phyloP scores from a whole-genome alignment of 2,888 invertebrate species.

The Drosophila diplacantha region DNA sequence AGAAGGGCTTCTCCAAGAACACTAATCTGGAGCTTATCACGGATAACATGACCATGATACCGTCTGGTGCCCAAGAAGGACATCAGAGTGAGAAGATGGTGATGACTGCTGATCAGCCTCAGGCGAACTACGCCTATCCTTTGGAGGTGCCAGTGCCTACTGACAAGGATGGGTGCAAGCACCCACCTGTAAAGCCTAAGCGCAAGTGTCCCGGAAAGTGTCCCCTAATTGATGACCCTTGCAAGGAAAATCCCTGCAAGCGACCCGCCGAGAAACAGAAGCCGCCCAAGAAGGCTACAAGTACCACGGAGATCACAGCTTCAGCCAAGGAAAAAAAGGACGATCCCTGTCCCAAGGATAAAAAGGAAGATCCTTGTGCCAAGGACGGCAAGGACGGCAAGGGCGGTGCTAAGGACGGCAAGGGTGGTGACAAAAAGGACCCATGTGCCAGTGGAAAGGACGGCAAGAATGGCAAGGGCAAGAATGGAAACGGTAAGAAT shows the following conservation, averaged over 20 bases:
- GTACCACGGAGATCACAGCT: constrained; percentile 29
- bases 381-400: constrained; percentile 8
- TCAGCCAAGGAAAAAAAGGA: constrained; percentile 8
- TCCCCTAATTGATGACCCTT: constrained; percentile 50
- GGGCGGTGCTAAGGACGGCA: constrained; percentile 19
- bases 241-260: constrained; percentile 51
- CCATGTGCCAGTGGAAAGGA: constrained; percentile 13
- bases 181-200: constrained; percentile 55
- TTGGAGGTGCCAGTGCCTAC: constrained; percentile 34
- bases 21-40: constrained; percentile 9
- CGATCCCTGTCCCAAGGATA: constrained; percentile 10
- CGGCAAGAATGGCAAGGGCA: background rate
- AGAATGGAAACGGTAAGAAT: background rate
- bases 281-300: constrained; percentile 11
- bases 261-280: constrained; percentile 26
- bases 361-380: constrained; percentile 25
- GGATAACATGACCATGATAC: background rate
- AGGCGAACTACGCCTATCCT: background rate
- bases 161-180: constrained; percentile 56
- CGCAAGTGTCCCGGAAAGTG: constrained; percentile 60
- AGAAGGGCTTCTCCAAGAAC: constrained; percentile 51
- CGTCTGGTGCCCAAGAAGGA: background rate
- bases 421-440: constrained; percentile 12
- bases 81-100: constrained; percentile 1
- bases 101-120: constrained; percentile 3